These are phyloP conservation scores for Megaustenia siamemsis DNA, from an alignment of 2,888 invertebrate genomes.

Conservation along the genomic window DNA sequence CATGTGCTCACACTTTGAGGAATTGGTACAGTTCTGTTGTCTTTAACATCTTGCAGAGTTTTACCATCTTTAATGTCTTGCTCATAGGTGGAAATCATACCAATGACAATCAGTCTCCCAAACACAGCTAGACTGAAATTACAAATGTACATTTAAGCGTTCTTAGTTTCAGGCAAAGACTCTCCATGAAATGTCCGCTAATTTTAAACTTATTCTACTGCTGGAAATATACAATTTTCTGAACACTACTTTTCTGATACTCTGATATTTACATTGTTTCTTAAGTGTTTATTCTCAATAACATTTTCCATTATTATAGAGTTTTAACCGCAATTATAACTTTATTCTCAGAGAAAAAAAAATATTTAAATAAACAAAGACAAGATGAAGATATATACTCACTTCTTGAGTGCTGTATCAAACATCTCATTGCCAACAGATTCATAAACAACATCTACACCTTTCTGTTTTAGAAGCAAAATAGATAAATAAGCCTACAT, in stretches of 20 bases:
- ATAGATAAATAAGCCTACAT: neutral
- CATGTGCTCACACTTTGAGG: constrained; percentile 41
- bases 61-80: constrained; percentile 50
- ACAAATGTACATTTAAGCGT: no score
- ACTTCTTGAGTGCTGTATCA: constrained; percentile 74
- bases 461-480: constrained; percentile 65
- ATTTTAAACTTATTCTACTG: no score
- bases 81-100: constrained; percentile 74
- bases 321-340: no score
- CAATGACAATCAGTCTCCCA: constrained; percentile 78
- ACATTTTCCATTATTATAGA: no score
- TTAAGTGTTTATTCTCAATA: no score
- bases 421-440: constrained; percentile 77
- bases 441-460: constrained; percentile 78
- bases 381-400: constrained; percentile 43
- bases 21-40: constrained; percentile 57
- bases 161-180: no score
- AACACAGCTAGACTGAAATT: constrained; percentile 72
- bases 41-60: constrained; percentile 64
- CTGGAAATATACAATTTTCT: no score
- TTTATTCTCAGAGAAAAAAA: no score
- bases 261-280: no score
- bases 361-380: no score
- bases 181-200: no score
- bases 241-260: no score